A percentile compares a stretch with the other conserved stretches of the same genome.
Evolutionary conservation across 2,888 invertebrate species (phyloP).

Genomic region (Phania funesta): DNA sequence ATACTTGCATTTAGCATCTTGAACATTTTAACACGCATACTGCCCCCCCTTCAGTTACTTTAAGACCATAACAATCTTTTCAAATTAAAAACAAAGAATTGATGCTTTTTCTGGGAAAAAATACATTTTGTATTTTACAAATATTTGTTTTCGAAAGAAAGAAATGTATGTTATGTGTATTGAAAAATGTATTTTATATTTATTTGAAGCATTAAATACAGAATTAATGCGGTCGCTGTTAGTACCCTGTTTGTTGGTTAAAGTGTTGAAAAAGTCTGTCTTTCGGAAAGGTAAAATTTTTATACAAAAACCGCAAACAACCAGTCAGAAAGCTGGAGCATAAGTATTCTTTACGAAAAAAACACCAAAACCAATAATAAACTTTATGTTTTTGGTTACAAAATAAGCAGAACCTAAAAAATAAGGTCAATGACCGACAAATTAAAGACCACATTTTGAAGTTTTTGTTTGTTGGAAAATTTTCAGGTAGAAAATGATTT

Average conservation of each 20-base stretch:
- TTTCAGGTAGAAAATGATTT: not conserved
- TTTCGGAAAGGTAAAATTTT: not conserved
- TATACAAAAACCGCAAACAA: slow-evolving; percentile 40
- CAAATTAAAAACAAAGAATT: slow-evolving; percentile 20
- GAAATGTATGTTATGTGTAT: slow-evolving; percentile 25
- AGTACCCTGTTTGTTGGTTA: not conserved
- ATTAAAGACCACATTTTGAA: slow-evolving; percentile 39
- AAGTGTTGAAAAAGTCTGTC: slow-evolving; percentile 20
- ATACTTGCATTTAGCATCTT: not conserved
- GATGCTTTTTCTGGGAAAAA: slow-evolving; percentile 24
- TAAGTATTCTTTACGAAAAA: slow-evolving; percentile 37
- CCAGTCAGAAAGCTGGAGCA: slow-evolving; percentile 51
- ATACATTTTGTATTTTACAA: slow-evolving; percentile 6
- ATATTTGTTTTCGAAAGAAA: slow-evolving; percentile 24
- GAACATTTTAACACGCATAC: not conserved
- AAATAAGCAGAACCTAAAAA: slow-evolving; percentile 29
- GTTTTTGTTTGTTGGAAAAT: not conserved
- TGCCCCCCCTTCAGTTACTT: not conserved
- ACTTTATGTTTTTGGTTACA: slow-evolving; percentile 39
- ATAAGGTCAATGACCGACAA: slow-evolving; percentile 44
- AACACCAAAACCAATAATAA: slow-evolving; percentile 14
- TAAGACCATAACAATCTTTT: slow-evolving; percentile 1
- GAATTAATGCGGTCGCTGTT: slow-evolving; percentile 35
- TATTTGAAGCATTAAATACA: slow-evolving; percentile 49
- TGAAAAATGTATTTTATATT: slow-evolving; percentile 22